phyloP scores from a whole-genome alignment of 1,140 invertebrate species.

The Notospermus geniculatus region DNA sequence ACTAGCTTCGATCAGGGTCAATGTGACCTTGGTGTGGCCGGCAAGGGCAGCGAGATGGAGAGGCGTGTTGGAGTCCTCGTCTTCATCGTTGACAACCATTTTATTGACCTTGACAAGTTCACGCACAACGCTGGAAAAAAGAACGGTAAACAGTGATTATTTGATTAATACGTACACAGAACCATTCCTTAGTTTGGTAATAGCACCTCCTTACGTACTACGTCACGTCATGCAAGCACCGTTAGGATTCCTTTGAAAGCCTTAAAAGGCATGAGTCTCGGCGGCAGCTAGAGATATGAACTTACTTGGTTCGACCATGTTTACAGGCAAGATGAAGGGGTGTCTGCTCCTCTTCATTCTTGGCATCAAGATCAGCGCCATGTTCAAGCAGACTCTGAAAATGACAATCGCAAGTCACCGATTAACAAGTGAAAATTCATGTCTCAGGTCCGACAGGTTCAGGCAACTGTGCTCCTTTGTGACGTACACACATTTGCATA shows the following conservation, averaged over 20 bases:
- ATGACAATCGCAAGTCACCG: neutral
- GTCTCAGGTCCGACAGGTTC: too few species aligned
- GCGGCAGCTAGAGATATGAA: conserved; percentile 8
- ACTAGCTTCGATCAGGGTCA: conserved; percentile 50
- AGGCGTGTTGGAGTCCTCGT: conserved; percentile 67
- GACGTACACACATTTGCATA: too few species aligned
- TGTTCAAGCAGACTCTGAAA: conserved; percentile 50
- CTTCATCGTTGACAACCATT: conserved; percentile 59
- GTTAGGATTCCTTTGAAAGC: too few species aligned
- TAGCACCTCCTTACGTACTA: too few species aligned
- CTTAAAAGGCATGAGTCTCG: too few species aligned
- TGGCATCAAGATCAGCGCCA: conserved; percentile 52
- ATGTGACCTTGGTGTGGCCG: conserved; percentile 53
- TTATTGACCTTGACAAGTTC: conserved; percentile 51
- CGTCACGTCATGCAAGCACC: too few species aligned
- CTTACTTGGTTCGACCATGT: conserved; percentile 55
- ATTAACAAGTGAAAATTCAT: too few species aligned
- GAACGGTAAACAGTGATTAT: neutral
- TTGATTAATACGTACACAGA: too few species aligned
- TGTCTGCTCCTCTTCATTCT: conserved; percentile 60
- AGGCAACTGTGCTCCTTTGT: too few species aligned
- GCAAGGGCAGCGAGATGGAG: conserved; percentile 56
- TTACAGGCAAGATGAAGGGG: conserved; percentile 59
- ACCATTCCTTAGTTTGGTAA: too few species aligned
- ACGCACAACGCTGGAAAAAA: conserved; percentile 66